phyloP scores from a whole-genome alignment of 2,113 vertebrate species.

The Bos indicus region DNA sequence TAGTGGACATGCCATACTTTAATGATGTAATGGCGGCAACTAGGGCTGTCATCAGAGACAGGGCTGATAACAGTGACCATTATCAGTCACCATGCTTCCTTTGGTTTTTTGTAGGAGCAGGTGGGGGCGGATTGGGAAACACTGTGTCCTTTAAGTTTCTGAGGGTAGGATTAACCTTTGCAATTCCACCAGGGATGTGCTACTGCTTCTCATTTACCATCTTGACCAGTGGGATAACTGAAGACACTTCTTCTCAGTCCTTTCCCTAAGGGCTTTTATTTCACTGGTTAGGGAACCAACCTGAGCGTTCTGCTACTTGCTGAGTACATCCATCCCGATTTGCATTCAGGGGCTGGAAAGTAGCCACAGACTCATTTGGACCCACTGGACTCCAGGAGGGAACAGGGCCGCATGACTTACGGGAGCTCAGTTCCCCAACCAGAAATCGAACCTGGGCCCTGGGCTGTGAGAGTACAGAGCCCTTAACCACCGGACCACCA shows the following conservation, averaged over 20 bases:
- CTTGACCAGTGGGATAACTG: not conserved
- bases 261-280: not conserved
- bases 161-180: not conserved
- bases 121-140: not conserved
- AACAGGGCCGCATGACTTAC: rapidly evolving
- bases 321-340: not conserved
- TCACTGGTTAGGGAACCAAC: not conserved
- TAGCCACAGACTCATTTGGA: not conserved
- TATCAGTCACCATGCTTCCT: not conserved
- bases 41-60: not conserved
- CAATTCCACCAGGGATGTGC: not conserved
- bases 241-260: not conserved
- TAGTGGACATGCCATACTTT: not conserved
- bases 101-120: not conserved
- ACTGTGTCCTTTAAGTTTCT: not conserved
- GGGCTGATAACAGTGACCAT: no score
- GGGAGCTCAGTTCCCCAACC: not conserved
- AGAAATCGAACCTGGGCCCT: not conserved
- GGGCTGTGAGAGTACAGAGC: not conserved
- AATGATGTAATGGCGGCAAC: not conserved
- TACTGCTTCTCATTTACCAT: not conserved
- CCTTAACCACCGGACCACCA: not conserved
- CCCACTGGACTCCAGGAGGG: not conserved
- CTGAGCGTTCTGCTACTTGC: not conserved
- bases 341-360: not conserved